Evolutionary conservation across 2,113 vertebrate genomes (phyloP).

Genomic region (Saccopteryx leptura): DNA sequence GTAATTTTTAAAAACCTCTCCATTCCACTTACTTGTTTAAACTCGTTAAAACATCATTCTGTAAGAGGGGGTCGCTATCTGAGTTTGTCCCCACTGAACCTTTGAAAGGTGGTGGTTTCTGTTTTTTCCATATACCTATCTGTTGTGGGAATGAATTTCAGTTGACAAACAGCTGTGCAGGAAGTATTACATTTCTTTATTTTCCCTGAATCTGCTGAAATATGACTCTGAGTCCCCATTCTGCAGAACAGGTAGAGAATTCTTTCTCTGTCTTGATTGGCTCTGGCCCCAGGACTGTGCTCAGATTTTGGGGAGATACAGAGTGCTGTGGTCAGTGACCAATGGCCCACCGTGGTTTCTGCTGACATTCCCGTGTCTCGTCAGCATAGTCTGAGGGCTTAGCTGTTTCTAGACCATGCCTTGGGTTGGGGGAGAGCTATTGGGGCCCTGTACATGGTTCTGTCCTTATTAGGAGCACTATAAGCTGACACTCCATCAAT

Average conservation of each 20-base stretch:
- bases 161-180: conserved; percentile 9
- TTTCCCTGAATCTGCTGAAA: conserved; percentile 20
- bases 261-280: not conserved
- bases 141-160: conserved; percentile 2
- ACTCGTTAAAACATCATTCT: not conserved
- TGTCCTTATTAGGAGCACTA: not conserved
- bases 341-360: not conserved
- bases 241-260: not conserved
- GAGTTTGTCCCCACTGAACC: not conserved
- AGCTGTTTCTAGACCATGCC: not conserved
- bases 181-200: conserved; percentile 47
- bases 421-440: not conserved
- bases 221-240: not conserved
- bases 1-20: not conserved
- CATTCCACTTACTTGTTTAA: not conserved
- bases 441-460: not conserved
- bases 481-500: not conserved
- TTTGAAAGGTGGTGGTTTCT: not conserved
- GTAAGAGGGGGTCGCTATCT: not conserved
- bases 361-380: not conserved
- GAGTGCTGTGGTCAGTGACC: not conserved
- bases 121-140: not conserved
- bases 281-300: not conserved
- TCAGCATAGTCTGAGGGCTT: not conserved
- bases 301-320: not conserved